A percentile compares a stretch with the other conserved stretches of the same genome.
These are phyloP conservation scores for Pheosia tremula DNA, from an alignment of 2,888 invertebrate species.

Conservation along the genomic window DNA sequence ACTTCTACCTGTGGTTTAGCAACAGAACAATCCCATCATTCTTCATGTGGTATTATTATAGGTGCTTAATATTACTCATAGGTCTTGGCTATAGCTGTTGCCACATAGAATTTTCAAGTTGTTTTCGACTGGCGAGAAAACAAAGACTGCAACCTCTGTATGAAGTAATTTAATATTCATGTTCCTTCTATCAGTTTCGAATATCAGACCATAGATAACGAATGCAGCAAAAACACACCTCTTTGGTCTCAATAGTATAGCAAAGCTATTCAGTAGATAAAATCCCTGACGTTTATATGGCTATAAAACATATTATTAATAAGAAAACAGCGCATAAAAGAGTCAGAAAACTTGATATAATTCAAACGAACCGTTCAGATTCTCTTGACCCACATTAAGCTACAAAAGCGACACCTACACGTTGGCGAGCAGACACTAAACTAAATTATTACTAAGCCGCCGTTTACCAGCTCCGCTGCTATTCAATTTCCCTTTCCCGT, in stretches of 20 bases:
- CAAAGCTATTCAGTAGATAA: not conserved
- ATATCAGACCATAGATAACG: too few relatives aligned
- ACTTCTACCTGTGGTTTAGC: not conserved
- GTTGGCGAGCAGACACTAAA: constrained; percentile 51
- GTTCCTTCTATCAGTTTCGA: too few relatives aligned
- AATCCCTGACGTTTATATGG: not conserved
- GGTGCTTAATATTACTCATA: too few relatives aligned
- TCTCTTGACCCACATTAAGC: constrained; percentile 52
- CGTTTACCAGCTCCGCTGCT: constrained; percentile 59
- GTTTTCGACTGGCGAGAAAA: too few relatives aligned
- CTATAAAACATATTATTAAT: constrained; percentile 12
- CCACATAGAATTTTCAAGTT: too few relatives aligned
- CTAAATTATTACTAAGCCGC: constrained; percentile 72
- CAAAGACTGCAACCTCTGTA: too few relatives aligned
- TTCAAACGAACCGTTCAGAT: constrained; percentile 48
- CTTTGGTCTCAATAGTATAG: too few relatives aligned
- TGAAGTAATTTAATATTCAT: too few relatives aligned
- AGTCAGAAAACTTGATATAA: constrained; percentile 43
- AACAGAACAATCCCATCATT: too few relatives aligned
- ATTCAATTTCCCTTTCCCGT: constrained; percentile 79
- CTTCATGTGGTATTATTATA: too few relatives aligned
- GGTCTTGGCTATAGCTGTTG: too few relatives aligned
- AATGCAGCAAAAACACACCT: too few relatives aligned
- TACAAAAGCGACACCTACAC: constrained; percentile 37
- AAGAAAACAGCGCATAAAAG: constrained; percentile 39